A percentile compares a stretch with the other conserved stretches of the same genome.
Conservation (phyloP, 2,113 vertebrate species). For the Pantherophis guttatus region DNA sequence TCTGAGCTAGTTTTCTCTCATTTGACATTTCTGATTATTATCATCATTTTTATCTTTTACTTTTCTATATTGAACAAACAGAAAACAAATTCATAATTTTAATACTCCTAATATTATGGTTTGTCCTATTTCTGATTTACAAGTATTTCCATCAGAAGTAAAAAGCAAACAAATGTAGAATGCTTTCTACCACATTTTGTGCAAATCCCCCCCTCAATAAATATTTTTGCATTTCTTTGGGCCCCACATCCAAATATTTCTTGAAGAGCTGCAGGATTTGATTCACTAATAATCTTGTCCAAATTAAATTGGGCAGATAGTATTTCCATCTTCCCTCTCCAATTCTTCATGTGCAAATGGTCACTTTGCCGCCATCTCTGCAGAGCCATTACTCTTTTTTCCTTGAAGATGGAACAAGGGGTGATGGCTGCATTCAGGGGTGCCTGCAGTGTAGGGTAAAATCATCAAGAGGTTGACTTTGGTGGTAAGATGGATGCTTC, state of each 20-base stretch:
- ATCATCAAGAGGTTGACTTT: not conserved
- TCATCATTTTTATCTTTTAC: not conserved
- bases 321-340: not conserved
- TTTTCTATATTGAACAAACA: not conserved
- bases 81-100: not conserved
- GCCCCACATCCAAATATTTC: not conserved
- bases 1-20: not conserved
- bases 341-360: not conserved
- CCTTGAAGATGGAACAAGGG: not conserved
- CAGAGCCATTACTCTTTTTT: not conserved
- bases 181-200: not conserved
- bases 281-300: not conserved
- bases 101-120: not conserved
- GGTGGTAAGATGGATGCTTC: not conserved
- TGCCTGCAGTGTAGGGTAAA: not conserved
- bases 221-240: not conserved
- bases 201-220: not conserved
- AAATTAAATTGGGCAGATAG: not conserved
- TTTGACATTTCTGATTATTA: not conserved
- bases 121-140: not conserved
- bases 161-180: not conserved
- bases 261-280: not conserved
- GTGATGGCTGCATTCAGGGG: not conserved
- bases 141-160: not conserved
- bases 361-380: not conserved